These are phyloP conservation scores for Drosophila tani DNA, from an alignment of 1,140 invertebrate genomes.

Conservation along the genomic window DNA sequence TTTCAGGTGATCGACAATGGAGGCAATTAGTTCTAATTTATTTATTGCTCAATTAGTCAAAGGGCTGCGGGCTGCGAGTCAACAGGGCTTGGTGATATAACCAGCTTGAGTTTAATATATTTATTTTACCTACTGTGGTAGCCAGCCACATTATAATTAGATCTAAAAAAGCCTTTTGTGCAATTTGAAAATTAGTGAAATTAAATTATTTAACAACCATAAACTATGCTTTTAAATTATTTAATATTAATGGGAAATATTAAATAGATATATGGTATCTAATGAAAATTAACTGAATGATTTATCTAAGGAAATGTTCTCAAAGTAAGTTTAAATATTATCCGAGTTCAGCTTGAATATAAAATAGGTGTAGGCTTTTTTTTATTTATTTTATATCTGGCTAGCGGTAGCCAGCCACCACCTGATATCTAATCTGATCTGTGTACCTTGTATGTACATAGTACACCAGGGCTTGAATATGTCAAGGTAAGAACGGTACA, in stretches of 20 bases:
- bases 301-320: too few relatives aligned
- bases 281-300: too few relatives aligned
- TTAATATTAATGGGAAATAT: too few relatives aligned
- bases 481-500: not conserved
- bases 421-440: slow-evolving; percentile 25
- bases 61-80: slow-evolving; percentile 3
- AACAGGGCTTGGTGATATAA: slow-evolving; percentile 14
- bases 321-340: too few relatives aligned
- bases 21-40: slow-evolving; percentile 46
- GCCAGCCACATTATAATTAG: not conserved
- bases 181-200: too few relatives aligned
- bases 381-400: not conserved
- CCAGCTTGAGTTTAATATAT: slow-evolving; percentile 2
- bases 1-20: slow-evolving; percentile 34
- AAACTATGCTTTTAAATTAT: too few relatives aligned
- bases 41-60: slow-evolving; percentile 48
- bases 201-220: too few relatives aligned
- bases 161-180: too few relatives aligned
- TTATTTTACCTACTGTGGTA: slow-evolving; percentile 1
- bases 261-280: too few relatives aligned
- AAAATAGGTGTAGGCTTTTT: not conserved
- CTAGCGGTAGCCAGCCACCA: not conserved
- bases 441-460: not conserved
- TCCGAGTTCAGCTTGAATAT: not conserved
- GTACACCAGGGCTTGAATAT: slow-evolving; percentile 6